Percentiles rank a stretch among this genome's conserved stretches.
These are phyloP conservation scores for Lepus townsendii DNA, from an alignment of 2,797 vertebrate genomes.

Conservation along the genomic window DNA sequence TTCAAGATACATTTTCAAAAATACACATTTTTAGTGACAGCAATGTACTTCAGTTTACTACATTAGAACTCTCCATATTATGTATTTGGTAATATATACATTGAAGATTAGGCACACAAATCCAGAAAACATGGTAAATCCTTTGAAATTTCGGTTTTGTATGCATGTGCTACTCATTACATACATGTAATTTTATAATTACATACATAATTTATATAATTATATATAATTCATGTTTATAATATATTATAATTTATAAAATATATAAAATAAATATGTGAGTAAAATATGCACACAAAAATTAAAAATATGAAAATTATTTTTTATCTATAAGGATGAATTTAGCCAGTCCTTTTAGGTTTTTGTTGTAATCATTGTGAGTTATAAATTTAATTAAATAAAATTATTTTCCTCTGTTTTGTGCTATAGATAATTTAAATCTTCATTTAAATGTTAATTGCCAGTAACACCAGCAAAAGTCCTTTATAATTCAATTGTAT, in stretches of 20 bases:
- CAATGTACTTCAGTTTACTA: neutral
- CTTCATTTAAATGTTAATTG: constrained; percentile 79
- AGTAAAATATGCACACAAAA: neutral
- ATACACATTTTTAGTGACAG: neutral
- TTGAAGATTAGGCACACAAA: neutral
- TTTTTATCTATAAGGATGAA: constrained; percentile 4
- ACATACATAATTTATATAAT: no score
- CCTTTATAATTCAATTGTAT: constrained; percentile 77
- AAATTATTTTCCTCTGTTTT: constrained; percentile 69
- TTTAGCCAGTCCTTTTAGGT: constrained; percentile 46
- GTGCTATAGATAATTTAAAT: constrained; percentile 74
- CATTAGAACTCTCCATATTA: neutral
- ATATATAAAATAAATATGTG: no score
- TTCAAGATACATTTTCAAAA: constrained; percentile 49
- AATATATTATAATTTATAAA: no score
- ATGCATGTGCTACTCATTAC: no score
- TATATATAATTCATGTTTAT: no score
- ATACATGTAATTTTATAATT: no score
- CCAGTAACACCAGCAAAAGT: constrained; percentile 65
- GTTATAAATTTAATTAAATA: constrained; percentile 73
- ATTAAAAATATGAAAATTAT: constrained; percentile 28
- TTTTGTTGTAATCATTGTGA: constrained; percentile 65
- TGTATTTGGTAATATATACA: neutral
- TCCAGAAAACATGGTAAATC: neutral
- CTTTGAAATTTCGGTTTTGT: neutral